Conservation (phyloP, 2,888 invertebrate genomes). For the Phorcus lineatus region DNA sequence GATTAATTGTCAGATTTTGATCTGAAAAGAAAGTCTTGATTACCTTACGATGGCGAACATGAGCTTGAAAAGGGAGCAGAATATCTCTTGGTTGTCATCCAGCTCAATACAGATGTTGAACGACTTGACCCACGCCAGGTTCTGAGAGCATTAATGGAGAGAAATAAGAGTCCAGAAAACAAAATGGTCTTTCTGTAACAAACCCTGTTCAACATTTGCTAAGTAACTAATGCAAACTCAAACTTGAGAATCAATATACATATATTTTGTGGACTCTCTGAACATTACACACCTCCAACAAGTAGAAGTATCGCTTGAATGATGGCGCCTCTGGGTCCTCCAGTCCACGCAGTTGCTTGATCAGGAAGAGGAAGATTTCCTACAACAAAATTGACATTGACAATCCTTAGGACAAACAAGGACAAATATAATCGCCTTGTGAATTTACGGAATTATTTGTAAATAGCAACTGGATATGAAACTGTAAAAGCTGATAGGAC, state of each 20-base stretch:
- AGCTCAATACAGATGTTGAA: conserved; percentile 99
- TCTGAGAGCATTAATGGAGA: too few species aligned
- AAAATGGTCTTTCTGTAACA: background rate
- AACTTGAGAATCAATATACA: too few species aligned
- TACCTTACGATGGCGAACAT: conserved; percentile 98
- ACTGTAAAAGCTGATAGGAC: too few species aligned
- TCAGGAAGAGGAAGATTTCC: conserved; percentile 89
- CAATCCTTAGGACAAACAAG: too few species aligned
- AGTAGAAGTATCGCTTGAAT: conserved; percentile 97
- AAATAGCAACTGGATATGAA: too few species aligned
- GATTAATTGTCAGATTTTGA: too few species aligned
- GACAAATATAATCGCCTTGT: too few species aligned
- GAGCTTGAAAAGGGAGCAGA: conserved; percentile 92
- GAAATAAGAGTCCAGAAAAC: too few species aligned
- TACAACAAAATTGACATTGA: conserved; percentile 48
- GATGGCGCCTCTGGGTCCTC: conserved; percentile 97
- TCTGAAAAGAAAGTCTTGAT: too few species aligned
- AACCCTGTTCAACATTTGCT: background rate
- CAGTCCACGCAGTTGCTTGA: conserved; percentile 92
- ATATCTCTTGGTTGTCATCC: conserved; percentile 97
- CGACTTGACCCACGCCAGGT: conserved; percentile 96
- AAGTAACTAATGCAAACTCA: too few species aligned
- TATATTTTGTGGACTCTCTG: background rate
- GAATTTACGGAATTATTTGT: too few species aligned
- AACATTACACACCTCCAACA: conserved; percentile 82